These are phyloP conservation scores for Paratilapia polleni DNA, from an alignment of 2,113 vertebrate species.

Conservation along the genomic window DNA sequence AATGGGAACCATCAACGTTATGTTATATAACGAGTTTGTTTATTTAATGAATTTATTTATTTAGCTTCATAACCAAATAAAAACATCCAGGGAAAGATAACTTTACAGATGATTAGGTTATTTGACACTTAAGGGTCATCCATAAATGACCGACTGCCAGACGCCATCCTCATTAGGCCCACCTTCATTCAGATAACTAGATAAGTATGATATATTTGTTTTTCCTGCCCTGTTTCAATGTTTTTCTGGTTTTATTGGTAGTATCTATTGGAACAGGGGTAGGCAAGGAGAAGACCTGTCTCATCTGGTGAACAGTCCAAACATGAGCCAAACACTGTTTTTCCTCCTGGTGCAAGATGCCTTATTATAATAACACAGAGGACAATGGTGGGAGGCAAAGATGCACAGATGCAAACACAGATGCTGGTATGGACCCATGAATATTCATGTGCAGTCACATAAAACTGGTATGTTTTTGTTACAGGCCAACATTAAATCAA, in stretches of 20 bases:
- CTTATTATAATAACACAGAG: constrained; percentile 52
- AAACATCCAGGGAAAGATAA: neutral
- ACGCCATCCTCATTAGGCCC: neutral
- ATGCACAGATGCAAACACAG: constrained; percentile 50
- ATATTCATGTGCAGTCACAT: constrained; percentile 38
- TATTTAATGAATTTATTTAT: neutral
- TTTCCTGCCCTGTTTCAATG: constrained; percentile 1
- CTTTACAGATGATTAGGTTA: neutral
- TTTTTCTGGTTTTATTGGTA: constrained; percentile 4
- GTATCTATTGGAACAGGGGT: constrained; percentile 7
- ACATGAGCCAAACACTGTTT: constrained; percentile 56
- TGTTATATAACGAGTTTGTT: no score
- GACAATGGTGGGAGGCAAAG: constrained; percentile 50
- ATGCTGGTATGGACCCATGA: constrained; percentile 31
- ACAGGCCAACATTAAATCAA: neutral
- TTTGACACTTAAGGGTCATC: neutral
- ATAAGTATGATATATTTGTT: neutral
- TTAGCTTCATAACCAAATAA: neutral
- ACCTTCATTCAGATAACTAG: neutral
- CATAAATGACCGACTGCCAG: neutral
- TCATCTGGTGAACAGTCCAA: constrained; percentile 61
- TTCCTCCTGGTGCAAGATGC: constrained; percentile 54
- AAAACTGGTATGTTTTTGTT: constrained; percentile 27
- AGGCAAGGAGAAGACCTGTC: constrained; percentile 19
- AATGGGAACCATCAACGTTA: neutral